A percentile compares a stretch with the other conserved stretches of the same genome.
Evolutionary conservation across 2,113 vertebrate genomes (phyloP).

Genomic region (Bubalus kerabau): DNA sequence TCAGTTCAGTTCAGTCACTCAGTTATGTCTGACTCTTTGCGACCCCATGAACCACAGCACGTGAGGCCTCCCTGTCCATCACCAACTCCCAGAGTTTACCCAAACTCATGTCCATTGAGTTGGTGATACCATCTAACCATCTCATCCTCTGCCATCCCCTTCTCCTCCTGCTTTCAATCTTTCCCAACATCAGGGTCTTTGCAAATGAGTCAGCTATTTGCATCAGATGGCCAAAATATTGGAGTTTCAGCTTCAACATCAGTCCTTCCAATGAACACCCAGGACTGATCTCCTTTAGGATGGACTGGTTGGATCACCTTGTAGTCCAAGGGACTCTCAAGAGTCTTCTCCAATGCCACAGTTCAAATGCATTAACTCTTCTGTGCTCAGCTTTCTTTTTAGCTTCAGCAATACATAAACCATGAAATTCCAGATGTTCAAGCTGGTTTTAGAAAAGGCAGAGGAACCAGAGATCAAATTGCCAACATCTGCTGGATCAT

Average conservation of each 20-base stretch:
- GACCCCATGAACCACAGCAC: background rate
- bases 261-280: background rate
- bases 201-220: background rate
- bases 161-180: background rate
- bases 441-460: too few relatives aligned
- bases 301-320: background rate
- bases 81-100: background rate
- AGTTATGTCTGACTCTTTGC: fast-evolving
- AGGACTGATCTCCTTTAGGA: background rate
- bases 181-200: background rate
- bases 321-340: background rate
- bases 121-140: background rate
- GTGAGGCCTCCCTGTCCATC: background rate
- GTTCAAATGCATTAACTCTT: background rate
- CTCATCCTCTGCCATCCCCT: background rate
- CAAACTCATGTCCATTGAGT: background rate
- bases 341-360: background rate
- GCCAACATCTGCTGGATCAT: too few relatives aligned
- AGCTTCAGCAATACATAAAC: too few relatives aligned
- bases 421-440: too few relatives aligned
- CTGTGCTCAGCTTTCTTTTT: background rate
- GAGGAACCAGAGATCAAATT: too few relatives aligned
- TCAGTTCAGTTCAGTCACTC: background rate
- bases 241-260: background rate
- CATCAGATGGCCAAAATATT: background rate